Percentiles rank a stretch among this genome's conserved stretches.
Conservation (phyloP, 2,888 invertebrate species). For the Polydesmus complanatus region DNA sequence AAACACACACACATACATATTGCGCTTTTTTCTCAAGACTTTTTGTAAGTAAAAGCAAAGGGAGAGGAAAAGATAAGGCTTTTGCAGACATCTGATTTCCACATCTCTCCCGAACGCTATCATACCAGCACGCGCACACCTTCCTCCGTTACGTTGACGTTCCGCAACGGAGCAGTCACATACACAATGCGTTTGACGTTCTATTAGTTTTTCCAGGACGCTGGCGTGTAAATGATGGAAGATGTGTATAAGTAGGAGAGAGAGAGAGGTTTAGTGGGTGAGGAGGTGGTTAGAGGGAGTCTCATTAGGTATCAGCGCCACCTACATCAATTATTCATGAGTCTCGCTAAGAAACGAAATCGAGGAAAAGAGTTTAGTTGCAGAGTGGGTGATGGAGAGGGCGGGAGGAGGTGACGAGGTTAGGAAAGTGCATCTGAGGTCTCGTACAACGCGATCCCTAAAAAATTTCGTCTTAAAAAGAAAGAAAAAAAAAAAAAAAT, state of each 20-base stretch:
- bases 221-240: not conserved
- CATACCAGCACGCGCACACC: not conserved
- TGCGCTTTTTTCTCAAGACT: not conserved
- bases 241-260: too few species aligned
- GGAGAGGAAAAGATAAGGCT: not conserved
- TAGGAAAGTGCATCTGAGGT: not conserved
- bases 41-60: not conserved
- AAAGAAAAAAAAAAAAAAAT: too few species aligned
- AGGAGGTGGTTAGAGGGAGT: too few species aligned
- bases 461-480: too few species aligned
- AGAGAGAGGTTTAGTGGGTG: too few species aligned
- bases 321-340: not conserved
- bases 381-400: not conserved
- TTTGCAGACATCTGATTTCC: not conserved
- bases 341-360: not conserved
- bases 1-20: not conserved
- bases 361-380: not conserved
- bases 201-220: not conserved
- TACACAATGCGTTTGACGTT: not conserved
- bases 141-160: not conserved
- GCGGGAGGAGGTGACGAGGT: not conserved
- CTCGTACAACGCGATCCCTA: too few species aligned
- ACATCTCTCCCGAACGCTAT: too few species aligned
- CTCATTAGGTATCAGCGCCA: not conserved
- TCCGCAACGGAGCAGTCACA: not conserved